These are phyloP conservation scores for Drosophila setifemur DNA, from an alignment of 1,140 invertebrate genomes.

Conservation along the genomic window DNA sequence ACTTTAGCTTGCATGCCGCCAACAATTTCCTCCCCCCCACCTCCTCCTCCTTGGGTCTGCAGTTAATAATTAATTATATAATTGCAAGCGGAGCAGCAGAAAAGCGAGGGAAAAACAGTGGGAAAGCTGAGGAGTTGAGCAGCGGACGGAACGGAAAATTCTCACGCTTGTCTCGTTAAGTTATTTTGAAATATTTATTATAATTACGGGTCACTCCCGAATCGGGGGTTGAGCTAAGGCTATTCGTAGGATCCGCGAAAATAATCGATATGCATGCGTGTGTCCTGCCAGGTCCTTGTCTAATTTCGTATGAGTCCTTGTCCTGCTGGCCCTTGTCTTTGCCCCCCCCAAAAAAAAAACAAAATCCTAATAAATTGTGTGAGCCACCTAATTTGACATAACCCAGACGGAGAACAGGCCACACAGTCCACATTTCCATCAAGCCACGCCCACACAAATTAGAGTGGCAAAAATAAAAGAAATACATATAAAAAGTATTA, in stretches of 20 bases:
- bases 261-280: conserved; percentile 65
- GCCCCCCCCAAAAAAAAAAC: too few relatives aligned
- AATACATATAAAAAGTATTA: too few relatives aligned
- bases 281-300: not conserved
- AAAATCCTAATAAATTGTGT: conserved; percentile 56
- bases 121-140: not conserved
- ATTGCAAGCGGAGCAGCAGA: conserved; percentile 20
- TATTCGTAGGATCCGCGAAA: conserved; percentile 55
- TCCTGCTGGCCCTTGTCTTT: too few relatives aligned
- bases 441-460: too few relatives aligned
- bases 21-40: conserved; percentile 29
- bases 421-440: too few relatives aligned
- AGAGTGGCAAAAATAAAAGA: too few relatives aligned
- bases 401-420: too few relatives aligned
- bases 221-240: not conserved
- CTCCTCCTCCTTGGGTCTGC: conserved; percentile 7
- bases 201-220: conserved; percentile 61
- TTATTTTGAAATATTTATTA: conserved; percentile 69
- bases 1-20: conserved; percentile 14
- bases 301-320: not conserved
- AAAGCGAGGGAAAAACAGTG: not conserved
- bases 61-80: conserved; percentile 47
- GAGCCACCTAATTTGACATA: conserved; percentile 51
- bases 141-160: conserved; percentile 19
- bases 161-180: conserved; percentile 55